Base-by-base conservation (phyloP, 1,140 invertebrate genomes). In the Eupeodes corollae region DNA sequence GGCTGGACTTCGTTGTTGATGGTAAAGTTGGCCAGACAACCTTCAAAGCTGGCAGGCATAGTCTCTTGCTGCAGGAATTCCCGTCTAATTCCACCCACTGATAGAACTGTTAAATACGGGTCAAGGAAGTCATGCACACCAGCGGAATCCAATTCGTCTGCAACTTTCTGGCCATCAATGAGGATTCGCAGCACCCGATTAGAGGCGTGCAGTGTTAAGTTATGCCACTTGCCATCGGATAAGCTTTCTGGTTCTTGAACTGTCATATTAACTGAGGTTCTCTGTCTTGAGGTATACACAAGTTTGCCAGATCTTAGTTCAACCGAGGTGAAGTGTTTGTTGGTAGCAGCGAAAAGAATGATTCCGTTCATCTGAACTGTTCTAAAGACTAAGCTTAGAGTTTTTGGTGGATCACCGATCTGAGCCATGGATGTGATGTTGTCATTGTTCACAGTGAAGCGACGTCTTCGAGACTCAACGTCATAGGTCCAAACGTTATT, bases 71-170 rank as follows among this genome's bases (percentile, higher is more conserved):
- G 57, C 41, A 73, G 60, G 61, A 75, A 74, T 56, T 79, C 79
- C 6, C 70, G 59, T 52, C 75, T 73, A 0, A 78, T 75, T 14
- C 87, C 88, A 19, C 90, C 91, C 39, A 93, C 60, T 1, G 79
- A 82, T 2, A 94, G 59, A 5, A 78, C 73, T 1, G 87, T 87
- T 9, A 94, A 68, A 59, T 92, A 92, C 2, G 90, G 88, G 69
- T 93, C 91, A 9, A 93, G 71, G 63, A 93, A 92, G 60, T 94
- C 88, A 59, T 95, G 91, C 1, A 91, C 84, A 11, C 86, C 83
- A 12, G 79, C 80, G 2, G 81, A 74, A 58, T 92, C 88, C 3
- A 93, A 70, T 59, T 91, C 88, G 55, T 92, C 88, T 0, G 87
- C 88, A 1, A 83, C 74, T 46, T 76, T 69, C n/a, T 66, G 58